phyloP scores from a whole-genome alignment of 2,797 vertebrate genomes.

The Mycteria americana region DNA sequence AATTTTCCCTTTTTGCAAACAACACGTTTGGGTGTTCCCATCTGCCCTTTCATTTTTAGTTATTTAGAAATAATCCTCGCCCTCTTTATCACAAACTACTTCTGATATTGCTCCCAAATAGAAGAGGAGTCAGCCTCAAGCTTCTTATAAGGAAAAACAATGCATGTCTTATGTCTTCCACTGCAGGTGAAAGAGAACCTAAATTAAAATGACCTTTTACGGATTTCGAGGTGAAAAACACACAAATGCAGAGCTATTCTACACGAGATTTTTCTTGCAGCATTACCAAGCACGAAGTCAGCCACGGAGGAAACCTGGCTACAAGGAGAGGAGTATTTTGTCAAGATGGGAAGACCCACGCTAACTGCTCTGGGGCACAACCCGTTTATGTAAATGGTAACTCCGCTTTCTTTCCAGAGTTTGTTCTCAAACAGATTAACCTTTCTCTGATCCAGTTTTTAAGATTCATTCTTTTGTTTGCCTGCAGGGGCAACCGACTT shows the following conservation, averaged over 20 bases:
- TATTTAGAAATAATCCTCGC: background rate
- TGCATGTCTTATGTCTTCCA: background rate
- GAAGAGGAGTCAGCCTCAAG: background rate
- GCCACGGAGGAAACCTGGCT: accelerated
- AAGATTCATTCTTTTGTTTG: background rate
- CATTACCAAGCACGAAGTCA: background rate
- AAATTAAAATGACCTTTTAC: background rate
- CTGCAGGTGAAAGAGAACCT: background rate
- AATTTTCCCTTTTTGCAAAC: background rate
- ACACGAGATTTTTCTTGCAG: accelerated
- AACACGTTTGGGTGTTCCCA: background rate
- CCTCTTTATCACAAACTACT: background rate
- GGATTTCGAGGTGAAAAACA: background rate
- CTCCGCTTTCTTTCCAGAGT: background rate
- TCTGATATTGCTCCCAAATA: background rate
- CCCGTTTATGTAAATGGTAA: background rate
- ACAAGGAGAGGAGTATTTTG: background rate
- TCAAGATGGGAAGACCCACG: background rate
- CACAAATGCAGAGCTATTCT: background rate
- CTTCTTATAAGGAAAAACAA: background rate
- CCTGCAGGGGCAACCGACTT: background rate
- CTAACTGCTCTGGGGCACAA: background rate
- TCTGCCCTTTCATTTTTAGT: background rate
- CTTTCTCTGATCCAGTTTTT: background rate
- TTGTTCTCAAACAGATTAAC: background rate